Conservation (phyloP, 2,888 invertebrate species). For the Acleris sparsana region DNA sequence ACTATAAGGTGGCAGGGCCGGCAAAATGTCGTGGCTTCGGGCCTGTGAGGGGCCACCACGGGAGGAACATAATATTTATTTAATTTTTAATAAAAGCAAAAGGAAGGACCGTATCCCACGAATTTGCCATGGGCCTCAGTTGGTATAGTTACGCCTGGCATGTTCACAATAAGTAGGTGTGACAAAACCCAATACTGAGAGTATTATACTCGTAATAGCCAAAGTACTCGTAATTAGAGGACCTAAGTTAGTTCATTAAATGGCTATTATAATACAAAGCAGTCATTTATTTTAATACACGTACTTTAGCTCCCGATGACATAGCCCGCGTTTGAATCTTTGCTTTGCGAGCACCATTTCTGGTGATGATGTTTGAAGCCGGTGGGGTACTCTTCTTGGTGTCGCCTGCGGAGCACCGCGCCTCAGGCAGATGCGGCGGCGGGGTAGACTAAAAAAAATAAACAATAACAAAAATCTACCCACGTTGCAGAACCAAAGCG, state of each 20-base stretch:
- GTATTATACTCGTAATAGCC: too few relatives aligned
- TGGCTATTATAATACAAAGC: slow-evolving; percentile 3
- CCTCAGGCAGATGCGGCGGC: slow-evolving; percentile 53
- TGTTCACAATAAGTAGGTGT: neutral
- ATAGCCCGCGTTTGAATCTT: slow-evolving; percentile 86
- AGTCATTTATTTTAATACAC: slow-evolving; percentile 20
- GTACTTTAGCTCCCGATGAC: slow-evolving; percentile 77
- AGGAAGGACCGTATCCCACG: too few relatives aligned
- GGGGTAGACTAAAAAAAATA: slow-evolving; percentile 61
- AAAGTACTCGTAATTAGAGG: too few relatives aligned
- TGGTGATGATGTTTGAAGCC: slow-evolving; percentile 80
- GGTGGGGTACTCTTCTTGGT: slow-evolving; percentile 64
- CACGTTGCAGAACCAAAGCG: slow-evolving; percentile 38
- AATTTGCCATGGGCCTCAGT: too few relatives aligned
- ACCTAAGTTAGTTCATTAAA: neutral
- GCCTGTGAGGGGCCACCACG: too few relatives aligned
- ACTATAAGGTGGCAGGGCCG: too few relatives aligned
- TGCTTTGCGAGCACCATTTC: slow-evolving; percentile 85
- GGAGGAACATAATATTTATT: too few relatives aligned
- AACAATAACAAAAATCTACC: slow-evolving; percentile 34
- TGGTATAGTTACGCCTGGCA: too few relatives aligned
- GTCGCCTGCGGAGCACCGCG: slow-evolving; percentile 62
- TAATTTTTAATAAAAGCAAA: too few relatives aligned
- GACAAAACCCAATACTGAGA: neutral
- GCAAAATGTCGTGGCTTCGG: too few relatives aligned